A percentile compares a stretch with the other conserved stretches of the same genome.
Conservation (phyloP, 2,797 vertebrate species). For the Oryzias sinensis region DNA sequence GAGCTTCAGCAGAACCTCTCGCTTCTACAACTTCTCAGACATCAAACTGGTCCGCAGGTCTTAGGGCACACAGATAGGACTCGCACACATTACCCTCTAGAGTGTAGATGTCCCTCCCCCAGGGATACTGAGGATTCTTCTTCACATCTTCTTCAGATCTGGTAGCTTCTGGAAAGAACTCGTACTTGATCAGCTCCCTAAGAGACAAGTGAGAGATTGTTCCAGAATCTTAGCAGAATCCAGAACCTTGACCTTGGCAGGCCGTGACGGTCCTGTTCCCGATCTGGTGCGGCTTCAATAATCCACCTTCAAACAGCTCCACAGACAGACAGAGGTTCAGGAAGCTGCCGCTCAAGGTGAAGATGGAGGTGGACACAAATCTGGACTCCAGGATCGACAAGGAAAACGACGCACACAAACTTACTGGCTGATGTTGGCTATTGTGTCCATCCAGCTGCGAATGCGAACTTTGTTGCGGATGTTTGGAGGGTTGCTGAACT, state of each 20-base stretch:
- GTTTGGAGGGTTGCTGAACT: slow-evolving; percentile 97
- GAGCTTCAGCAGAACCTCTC: too few relatives aligned
- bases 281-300: too few relatives aligned
- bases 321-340: too few relatives aligned
- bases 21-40: too few relatives aligned
- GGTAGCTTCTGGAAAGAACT: slow-evolving; percentile 98
- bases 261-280: too few relatives aligned
- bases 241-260: too few relatives aligned
- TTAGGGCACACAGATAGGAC: not conserved
- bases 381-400: too few relatives aligned
- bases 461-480: slow-evolving; percentile 97
- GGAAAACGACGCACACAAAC: slow-evolving; percentile 46
- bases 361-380: too few relatives aligned
- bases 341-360: too few relatives aligned
- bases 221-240: too few relatives aligned
- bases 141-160: slow-evolving; percentile 92
- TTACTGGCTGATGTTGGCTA: slow-evolving; percentile 99
- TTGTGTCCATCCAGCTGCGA: slow-evolving; percentile 98
- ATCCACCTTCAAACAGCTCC: too few relatives aligned
- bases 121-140: slow-evolving; percentile 90
- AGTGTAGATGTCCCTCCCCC: slow-evolving; percentile 97
- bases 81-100: slow-evolving; percentile 82
- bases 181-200: slow-evolving; percentile 97
- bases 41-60: too few relatives aligned
- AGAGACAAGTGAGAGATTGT: not conserved